phyloP scores from a whole-genome alignment of 2,797 vertebrate genomes.

The Brotula barbata region DNA sequence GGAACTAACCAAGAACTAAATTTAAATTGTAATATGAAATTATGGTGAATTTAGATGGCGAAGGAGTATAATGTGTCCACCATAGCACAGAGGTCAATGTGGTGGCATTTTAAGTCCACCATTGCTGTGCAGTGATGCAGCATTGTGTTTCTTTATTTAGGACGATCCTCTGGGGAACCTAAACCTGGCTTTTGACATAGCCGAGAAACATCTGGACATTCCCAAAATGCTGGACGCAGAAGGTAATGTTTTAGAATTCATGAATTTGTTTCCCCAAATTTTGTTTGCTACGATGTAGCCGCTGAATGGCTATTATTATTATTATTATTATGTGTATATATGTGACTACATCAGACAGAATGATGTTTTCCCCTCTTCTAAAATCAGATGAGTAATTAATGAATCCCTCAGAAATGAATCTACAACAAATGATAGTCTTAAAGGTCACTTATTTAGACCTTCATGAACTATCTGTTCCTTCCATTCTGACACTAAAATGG shows the following conservation, averaged over 20 bases:
- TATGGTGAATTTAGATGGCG: slow-evolving; percentile 18
- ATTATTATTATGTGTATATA: too few relatives aligned
- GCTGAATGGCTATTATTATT: too few relatives aligned
- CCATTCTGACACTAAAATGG: neutral
- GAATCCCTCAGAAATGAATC: too few relatives aligned
- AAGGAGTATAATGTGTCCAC: slow-evolving; percentile 36
- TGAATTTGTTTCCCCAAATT: too few relatives aligned
- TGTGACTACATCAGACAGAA: too few relatives aligned
- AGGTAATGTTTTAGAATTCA: slow-evolving; percentile 81
- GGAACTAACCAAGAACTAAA: neutral
- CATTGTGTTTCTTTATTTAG: slow-evolving; percentile 78
- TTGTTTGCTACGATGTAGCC: too few relatives aligned
- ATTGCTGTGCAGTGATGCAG: slow-evolving; percentile 55
- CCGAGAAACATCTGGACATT: slow-evolving; percentile 99
- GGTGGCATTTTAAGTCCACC: slow-evolving; percentile 57
- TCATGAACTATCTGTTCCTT: neutral
- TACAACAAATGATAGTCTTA: too few relatives aligned
- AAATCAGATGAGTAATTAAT: too few relatives aligned
- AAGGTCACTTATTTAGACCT: neutral
- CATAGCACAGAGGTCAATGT: slow-evolving; percentile 55
- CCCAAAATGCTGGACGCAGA: slow-evolving; percentile 99
- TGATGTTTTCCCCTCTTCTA: too few relatives aligned
- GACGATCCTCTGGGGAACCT: slow-evolving; percentile 97
- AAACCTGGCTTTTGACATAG: slow-evolving; percentile 97
- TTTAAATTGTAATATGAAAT: slow-evolving; percentile 1